Conservation (phyloP, 1,140 invertebrate genomes). For the Rhopalosiphum padi region DNA sequence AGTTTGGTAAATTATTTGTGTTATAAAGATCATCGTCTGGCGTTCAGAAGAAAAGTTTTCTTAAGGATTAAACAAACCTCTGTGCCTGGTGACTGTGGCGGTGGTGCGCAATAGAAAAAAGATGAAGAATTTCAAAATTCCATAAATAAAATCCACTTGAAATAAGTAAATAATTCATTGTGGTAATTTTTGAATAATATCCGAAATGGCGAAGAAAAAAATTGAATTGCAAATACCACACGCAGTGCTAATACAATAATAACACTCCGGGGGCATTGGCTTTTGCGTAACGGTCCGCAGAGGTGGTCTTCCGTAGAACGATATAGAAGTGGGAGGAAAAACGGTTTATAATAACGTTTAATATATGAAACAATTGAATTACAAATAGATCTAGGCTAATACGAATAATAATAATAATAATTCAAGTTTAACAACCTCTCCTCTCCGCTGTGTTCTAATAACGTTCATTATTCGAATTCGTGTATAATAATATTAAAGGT, state of each 20-base stretch:
- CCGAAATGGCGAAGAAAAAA: not conserved
- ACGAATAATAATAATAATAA: slow-evolving; percentile 6
- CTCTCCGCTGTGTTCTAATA: not conserved
- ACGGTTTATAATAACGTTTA: slow-evolving; percentile 25
- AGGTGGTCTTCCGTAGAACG: not conserved
- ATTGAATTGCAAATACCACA: not conserved
- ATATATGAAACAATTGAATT: not conserved
- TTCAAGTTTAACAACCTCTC: slow-evolving; percentile 15
- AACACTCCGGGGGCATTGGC: not conserved
- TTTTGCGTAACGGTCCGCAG: slow-evolving; percentile 10
- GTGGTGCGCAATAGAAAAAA: not conserved
- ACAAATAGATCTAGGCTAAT: not conserved
- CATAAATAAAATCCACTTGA: slow-evolving; percentile 9
- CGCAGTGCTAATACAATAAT: not conserved
- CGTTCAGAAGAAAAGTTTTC: not conserved
- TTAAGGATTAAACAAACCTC: not conserved
- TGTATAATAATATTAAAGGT: not conserved
- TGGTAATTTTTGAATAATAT: slow-evolving; percentile 43
- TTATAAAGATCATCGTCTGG: not conserved
- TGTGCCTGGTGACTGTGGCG: not conserved
- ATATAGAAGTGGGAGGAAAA: not conserved
- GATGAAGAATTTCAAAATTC: not conserved
- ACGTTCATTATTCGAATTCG: slow-evolving; percentile 15
- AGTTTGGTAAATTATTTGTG: not conserved
- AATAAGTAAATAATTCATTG: slow-evolving; percentile 44